These are phyloP conservation scores for Pholis gunnellus DNA, from an alignment of 2,113 vertebrate genomes.

Conservation along the genomic window DNA sequence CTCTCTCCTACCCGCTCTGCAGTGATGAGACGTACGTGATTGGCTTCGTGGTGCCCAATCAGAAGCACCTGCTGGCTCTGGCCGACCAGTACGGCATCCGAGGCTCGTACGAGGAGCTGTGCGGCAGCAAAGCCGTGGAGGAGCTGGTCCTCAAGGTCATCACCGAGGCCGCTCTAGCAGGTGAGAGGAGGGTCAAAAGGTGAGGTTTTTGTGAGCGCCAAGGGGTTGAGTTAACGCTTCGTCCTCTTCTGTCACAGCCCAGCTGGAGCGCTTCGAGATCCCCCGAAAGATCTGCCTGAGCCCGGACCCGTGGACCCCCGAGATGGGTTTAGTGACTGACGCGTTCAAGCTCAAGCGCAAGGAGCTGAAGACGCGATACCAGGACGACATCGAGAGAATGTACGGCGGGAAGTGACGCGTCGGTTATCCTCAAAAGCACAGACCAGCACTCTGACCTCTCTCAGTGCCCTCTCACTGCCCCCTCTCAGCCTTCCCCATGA, in stretches of 20 bases:
- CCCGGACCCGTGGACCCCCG: slow-evolving; percentile 94
- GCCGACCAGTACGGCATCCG: slow-evolving; percentile 86
- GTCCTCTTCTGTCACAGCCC: slow-evolving; percentile 79
- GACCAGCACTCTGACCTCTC: slow-evolving; percentile 29
- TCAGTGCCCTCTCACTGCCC: slow-evolving; percentile 5
- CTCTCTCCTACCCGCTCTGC: slow-evolving; percentile 57
- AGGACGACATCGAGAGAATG: slow-evolving; percentile 92
- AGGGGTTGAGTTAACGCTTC: not conserved
- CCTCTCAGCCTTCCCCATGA: slow-evolving; percentile 37
- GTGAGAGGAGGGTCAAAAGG: slow-evolving; percentile 70
- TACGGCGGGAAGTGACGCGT: slow-evolving; percentile 86
- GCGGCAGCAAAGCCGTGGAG: slow-evolving; percentile 89
- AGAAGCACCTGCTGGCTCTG: slow-evolving; percentile 90
- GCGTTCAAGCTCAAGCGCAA: slow-evolving; percentile 97
- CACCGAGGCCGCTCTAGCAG: slow-evolving; percentile 88
- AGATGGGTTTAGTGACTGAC: slow-evolving; percentile 96
- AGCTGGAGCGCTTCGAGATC: slow-evolving; percentile 95
- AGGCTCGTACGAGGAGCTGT: slow-evolving; percentile 91
- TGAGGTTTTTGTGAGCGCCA: not conserved
- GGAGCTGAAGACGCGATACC: slow-evolving; percentile 92
- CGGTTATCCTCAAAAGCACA: slow-evolving; percentile 1
- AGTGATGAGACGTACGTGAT: slow-evolving; percentile 96
- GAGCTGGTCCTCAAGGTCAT: slow-evolving; percentile 91
- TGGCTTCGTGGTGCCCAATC: slow-evolving; percentile 97
- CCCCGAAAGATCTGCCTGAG: slow-evolving; percentile 93